Percentiles rank a stretch among this genome's conserved stretches.
Conservation (phyloP, 2,797 vertebrate genomes). For the Dromococcyx pavoninus region DNA sequence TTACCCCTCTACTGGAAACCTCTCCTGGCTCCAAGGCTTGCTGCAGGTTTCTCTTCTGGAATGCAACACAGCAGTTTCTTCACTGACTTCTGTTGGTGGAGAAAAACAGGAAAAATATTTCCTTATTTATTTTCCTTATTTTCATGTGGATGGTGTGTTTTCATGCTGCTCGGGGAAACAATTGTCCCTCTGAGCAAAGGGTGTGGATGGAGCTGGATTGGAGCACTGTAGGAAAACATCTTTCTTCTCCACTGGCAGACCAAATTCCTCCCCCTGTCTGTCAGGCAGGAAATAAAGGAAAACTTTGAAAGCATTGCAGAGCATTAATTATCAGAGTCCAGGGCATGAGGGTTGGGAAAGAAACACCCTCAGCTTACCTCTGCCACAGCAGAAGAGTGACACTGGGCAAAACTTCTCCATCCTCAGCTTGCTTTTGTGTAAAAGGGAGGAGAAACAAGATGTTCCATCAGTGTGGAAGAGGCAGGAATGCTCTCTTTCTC, state of each 20-base stretch:
- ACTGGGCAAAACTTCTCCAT: not conserved
- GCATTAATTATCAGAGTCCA: not conserved
- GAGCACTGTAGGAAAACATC: constrained; percentile 3
- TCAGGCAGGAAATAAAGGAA: constrained; percentile 37
- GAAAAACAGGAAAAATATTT: not conserved
- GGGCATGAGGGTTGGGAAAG: rapidly evolving
- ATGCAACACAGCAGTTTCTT: not conserved
- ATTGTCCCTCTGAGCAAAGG: not conserved
- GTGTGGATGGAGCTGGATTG: not conserved
- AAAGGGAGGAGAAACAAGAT: not conserved
- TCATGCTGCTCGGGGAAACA: not conserved
- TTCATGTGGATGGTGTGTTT: not conserved
- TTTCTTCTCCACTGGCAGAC: constrained; percentile 4
- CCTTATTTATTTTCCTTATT: not conserved
- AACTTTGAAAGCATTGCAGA: constrained; percentile 5
- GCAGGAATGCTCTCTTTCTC: not conserved
- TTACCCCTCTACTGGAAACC: not conserved
- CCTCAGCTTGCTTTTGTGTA: not conserved
- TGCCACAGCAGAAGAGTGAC: not conserved
- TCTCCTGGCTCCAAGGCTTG: not conserved
- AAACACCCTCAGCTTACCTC: not conserved
- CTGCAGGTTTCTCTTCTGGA: not conserved
- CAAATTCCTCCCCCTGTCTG: not conserved
- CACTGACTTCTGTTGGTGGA: not conserved
- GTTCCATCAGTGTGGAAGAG: not conserved